Evolutionary conservation across 1,140 invertebrate genomes (phyloP), one percentile per base, ranked within the genome.

Genomic region (Helicoverpa armigera): DNA sequence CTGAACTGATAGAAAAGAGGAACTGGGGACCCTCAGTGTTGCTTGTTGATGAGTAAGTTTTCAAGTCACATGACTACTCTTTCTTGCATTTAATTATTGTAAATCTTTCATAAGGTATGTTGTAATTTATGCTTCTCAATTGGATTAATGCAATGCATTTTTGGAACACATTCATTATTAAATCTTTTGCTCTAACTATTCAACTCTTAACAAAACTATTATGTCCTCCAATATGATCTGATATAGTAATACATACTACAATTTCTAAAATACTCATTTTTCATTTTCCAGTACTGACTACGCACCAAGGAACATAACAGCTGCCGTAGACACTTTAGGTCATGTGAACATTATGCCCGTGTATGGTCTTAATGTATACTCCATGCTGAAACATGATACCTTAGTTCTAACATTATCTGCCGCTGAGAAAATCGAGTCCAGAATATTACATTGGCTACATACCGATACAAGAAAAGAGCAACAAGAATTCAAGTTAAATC

Each of bases 21-120:
- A 97, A 97, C 89, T 99, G 99, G 99, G 99, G 99, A 53, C 97
- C 98, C 51, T 99, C 98, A n/a, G 98, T 99, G 43, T 95, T 99
- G 0, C 97, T 99, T 95, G 96, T 99, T 65, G 98, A 99, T 95
- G 97, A 97, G 97, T 98, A 96, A 96, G 96, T 95, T 82, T 79
- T 53, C 2, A 31, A 53, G 11, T 63, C 11, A 14, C 11, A n/a
- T 18, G 5, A 9, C 9, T 9, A 9, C 63, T 16, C 29, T 67
- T 67, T 5, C 4, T 48, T 2, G 0, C 23, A 23, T 23, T 23
- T 23, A 23, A 23, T 23, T 23, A 23, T 23, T 23, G 2, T 23
- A 23, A 23, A 23, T 23, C 1, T 23, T 2, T 23, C 23, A 23
- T 23, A 23, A 23, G 2, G 23, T 23, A n/a, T n/a, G n/a, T n/a